Base-by-base conservation (phyloP, 2,888 invertebrate genomes). In the Lasioglossum marginatum region DNA sequence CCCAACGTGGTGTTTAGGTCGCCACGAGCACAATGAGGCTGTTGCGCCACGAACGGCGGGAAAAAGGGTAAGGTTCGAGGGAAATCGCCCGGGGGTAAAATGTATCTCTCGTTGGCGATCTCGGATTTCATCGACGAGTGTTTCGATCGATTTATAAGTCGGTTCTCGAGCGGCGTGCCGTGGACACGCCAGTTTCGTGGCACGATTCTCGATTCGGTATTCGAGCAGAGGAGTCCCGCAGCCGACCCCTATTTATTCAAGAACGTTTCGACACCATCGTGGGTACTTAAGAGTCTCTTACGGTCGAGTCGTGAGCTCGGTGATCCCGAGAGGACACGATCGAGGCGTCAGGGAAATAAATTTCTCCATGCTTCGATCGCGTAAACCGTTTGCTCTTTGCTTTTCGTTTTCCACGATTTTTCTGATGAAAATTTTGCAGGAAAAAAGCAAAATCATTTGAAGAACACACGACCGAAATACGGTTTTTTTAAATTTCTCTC, bases 191-290 rank as follows among this genome's bases (percentile, higher is more conserved):
- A 88, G 90, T 90, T 88, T 89, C 89, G 88, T 86, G 88, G 87
- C 89, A 84, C 78, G 77, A 74, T 79, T 90, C 90, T 86, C 78
- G 86, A 91, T 92, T 92, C 89, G 84, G 91, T 89, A 92, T 92
- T 91, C 93, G 88, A 82, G 88, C 90, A 85, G 91, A 91, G 91
- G 88, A 66, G 90, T 89, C 91, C 90, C 82, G 75, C 88, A 90
- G 88, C 81, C 90, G 91, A 90, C 83, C 91, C 91, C 92, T 92
- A 92, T 92, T 93, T 92, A 93, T 93, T 93, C 92, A 93, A 93
- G 92, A 92, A 91, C 91, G 92, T 93, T 93, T 93, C 93, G 92
- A 93, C 93, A 93, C 93, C 92, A 92, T 88, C 88, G 82, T 89
- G 90, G 6, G 92, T 92, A 91, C 92, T 93, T 93, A 92, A 93